Evolutionary conservation across 2,888 invertebrate genomes (phyloP).

Genomic region (Calliphora vomitoria): DNA sequence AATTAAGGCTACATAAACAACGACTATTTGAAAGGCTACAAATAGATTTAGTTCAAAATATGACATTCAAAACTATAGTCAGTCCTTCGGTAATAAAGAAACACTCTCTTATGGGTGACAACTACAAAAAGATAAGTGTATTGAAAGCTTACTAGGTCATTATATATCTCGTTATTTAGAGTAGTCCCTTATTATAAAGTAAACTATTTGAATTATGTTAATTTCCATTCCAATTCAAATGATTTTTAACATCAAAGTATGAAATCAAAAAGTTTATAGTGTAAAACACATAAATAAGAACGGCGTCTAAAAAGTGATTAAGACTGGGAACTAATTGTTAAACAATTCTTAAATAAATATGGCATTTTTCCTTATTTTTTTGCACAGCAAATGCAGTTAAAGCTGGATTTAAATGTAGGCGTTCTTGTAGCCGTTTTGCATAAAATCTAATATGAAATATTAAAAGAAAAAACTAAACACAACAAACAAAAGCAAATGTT

Average conservation of each 20-base stretch:
- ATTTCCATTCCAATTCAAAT: too few species aligned
- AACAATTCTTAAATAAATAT: conserved; percentile 31
- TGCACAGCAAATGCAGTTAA: conserved; percentile 15
- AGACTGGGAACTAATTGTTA: conserved; percentile 53
- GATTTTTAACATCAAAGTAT: too few species aligned
- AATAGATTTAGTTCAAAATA: neutral
- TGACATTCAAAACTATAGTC: too few species aligned
- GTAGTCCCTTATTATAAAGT: too few species aligned
- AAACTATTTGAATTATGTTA: too few species aligned
- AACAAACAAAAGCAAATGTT: neutral
- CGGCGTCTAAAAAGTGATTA: conserved; percentile 49
- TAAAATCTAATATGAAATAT: conserved; percentile 4
- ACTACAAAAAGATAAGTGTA: too few species aligned
- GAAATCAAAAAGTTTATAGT: conserved; percentile 1
- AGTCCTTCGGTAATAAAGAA: too few species aligned
- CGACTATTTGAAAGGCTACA: conserved; percentile 8
- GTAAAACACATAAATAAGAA: neutral
- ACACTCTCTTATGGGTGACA: too few species aligned
- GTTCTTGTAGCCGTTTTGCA: conserved; percentile 49
- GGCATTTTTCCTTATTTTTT: neutral
- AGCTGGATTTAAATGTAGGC: conserved; percentile 56
- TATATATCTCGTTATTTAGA: too few species aligned
- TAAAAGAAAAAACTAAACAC: neutral
- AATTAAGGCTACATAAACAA: neutral
- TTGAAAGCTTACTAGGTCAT: too few species aligned